Evolutionary conservation across 2,888 invertebrate genomes (phyloP), one percentile per base, ranked within the genome.

Genomic region (Branchipolynoe longqiensis): DNA sequence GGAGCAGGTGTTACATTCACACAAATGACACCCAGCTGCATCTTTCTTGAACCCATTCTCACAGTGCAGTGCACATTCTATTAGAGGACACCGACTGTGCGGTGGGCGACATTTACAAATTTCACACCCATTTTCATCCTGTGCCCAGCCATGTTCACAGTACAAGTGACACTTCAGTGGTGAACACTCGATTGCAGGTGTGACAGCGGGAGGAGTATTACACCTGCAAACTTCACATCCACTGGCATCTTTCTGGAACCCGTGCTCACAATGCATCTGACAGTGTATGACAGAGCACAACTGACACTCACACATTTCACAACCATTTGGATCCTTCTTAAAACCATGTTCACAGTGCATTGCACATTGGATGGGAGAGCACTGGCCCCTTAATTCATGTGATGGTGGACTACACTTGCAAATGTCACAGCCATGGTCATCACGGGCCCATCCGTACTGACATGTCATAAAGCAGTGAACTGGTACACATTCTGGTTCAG

Each of bases 131-230:
- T 74, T 25, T 12, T 4, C 38, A 54, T 85, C 78, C 36, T 69
- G 82, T 25, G 31, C 36, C 62, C 73, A 86, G 41, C 86, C 86
- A 78, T 86, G 69, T 36, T 81, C 69, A 48, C 86, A 86, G 73
- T 85, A 38, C 85, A 85, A 69, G 22, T 40, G 36, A 33, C 86
- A 86, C 31, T 18, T 41, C 4, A 85, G 40, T 2, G 82, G 85
- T 0, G 59, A 56, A 62, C 83, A 83, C 64, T 64, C 59, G 48
- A 73, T 74, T 31, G n/a, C 38, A 25, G 69, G 28, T 18, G 18
- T 22, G 1, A 8, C 3, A 41, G 40, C 14, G 22, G 41, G 54
- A 4, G 31, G 31, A 6, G 58, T 31, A 54, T 33, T 18, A 78
- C 84, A 85, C 40, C 36, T 3, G 25, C 87, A 85, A 6, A 38